Conservation (phyloP, 1,140 invertebrate genomes). For the Pissodes strobi region DNA sequence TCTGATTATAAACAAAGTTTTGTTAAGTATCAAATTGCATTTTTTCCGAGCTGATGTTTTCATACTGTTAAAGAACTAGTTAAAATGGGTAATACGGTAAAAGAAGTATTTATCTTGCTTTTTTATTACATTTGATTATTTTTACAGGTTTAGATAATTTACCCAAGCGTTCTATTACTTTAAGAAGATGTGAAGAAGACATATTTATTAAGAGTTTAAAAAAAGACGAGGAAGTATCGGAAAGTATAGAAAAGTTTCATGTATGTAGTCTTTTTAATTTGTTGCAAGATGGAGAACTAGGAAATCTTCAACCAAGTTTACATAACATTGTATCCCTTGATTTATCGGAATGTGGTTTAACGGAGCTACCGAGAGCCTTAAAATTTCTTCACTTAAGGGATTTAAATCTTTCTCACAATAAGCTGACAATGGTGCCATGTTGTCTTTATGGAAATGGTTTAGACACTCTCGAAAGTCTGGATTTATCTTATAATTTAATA, state of each 20-base stretch:
- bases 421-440: slow-evolving; percentile 9
- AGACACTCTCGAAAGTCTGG: slow-evolving; percentile 4
- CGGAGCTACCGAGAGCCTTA: slow-evolving; percentile 7
- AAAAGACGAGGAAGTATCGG: background rate
- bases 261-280: slow-evolving; percentile 1
- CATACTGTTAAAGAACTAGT: too few species aligned
- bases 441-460: slow-evolving; percentile 20
- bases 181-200: background rate
- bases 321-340: slow-evolving; percentile 11
- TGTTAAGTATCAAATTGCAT: too few species aligned
- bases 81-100: too few species aligned
- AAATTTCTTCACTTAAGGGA: background rate
- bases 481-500: slow-evolving; percentile 23
- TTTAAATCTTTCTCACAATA: slow-evolving; percentile 28
- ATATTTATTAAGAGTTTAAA: background rate
- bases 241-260: background rate
- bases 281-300: background rate
- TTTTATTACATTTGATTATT: too few species aligned
- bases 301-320: background rate
- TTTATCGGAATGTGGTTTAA: slow-evolving; percentile 24
- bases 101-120: too few species aligned
- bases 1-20: too few species aligned
- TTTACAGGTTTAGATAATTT: slow-evolving; percentile 1
- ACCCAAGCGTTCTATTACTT: background rate
- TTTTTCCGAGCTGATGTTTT: too few species aligned